Evolutionary conservation across 2,113 vertebrate genomes (phyloP), one percentile per base, ranked within the genome.

Genomic region (Tichodroma muraria): DNA sequence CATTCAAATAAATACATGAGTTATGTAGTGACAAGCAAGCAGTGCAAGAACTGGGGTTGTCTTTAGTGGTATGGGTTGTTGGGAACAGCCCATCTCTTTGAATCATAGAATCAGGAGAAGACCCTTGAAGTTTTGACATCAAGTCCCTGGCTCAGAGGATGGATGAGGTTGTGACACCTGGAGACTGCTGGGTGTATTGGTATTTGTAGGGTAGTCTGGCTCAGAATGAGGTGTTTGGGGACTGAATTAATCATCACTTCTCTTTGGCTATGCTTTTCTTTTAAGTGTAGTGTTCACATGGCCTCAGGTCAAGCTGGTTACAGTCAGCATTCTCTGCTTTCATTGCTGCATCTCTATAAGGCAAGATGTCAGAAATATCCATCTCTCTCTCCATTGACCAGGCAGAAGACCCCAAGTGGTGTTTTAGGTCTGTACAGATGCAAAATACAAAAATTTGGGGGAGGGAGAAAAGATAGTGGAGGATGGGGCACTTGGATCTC

Each of bases 21-120:
- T 60, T 85, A 18, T 1, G 5, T 35, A 81, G 60, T 71, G 87
- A 68, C 0, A 1, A 65, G 31, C 0, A 0, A 85, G 60, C 3
- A 1, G 54, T 77, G 33, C 35, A 35, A 52, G 35, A 80, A 63
- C 24, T 63, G 35, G 10, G 28, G n/a, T 35, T 92, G 64, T 54
- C 19, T 79, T 44, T 90, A 37, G 22, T 86, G 78, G 45, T 45
- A n/a, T n/a, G 75, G 30, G 30, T 63, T 56, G 13, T 33, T 76
- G 49, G 37, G 68, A 56, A 24, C 64, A 85, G 37, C 38, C 9
- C 38, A 40, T 11, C 30, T 70, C 63, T 82, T 72, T 1, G 35
- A 83, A 56, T 70, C 27, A 42, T 8, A 17, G 64, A 70, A 30
- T 83, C 56, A 70, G 40, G 40, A 76, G 57, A 70, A 56, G 15